Evolutionary conservation across 2,113 vertebrate species (phyloP).

Genomic region (Mobula hypostoma): DNA sequence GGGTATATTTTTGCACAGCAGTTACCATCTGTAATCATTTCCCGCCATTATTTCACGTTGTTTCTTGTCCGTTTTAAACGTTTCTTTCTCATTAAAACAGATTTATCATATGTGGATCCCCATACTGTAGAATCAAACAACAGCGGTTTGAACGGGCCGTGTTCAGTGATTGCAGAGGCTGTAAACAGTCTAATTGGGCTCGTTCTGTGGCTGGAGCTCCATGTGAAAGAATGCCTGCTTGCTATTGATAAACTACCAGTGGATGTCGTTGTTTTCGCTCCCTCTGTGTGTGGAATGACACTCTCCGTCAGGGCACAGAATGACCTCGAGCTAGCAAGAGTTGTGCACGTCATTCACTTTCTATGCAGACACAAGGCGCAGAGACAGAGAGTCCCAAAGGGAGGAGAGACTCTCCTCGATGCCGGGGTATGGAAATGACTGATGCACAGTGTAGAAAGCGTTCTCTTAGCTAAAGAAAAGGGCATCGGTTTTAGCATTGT

Average conservation of each 20-base stretch:
- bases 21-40: not conserved
- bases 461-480: constrained; percentile 8
- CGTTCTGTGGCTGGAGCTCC: not conserved
- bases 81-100: not conserved
- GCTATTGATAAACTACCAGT: constrained; percentile 58
- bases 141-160: not conserved
- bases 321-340: constrained; percentile 58
- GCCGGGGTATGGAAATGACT: not conserved
- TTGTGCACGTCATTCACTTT: constrained; percentile 55
- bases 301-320: constrained; percentile 50
- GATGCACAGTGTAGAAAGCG: not conserved
- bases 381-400: constrained; percentile 28
- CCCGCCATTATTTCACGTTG: not conserved
- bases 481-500: not conserved
- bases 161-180: not conserved
- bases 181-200: not conserved
- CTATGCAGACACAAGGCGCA: constrained; percentile 43
- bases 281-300: constrained; percentile 50
- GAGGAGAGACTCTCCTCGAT: not conserved
- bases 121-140: not conserved
- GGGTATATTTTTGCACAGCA: not conserved
- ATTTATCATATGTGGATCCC: not conserved
- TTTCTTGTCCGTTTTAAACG: not conserved
- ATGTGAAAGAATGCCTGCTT: constrained; percentile 39
- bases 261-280: constrained; percentile 68